These are phyloP conservation scores for Drosophila peninsularis DNA, from an alignment of 2,888 invertebrate genomes.

Conservation along the genomic window DNA sequence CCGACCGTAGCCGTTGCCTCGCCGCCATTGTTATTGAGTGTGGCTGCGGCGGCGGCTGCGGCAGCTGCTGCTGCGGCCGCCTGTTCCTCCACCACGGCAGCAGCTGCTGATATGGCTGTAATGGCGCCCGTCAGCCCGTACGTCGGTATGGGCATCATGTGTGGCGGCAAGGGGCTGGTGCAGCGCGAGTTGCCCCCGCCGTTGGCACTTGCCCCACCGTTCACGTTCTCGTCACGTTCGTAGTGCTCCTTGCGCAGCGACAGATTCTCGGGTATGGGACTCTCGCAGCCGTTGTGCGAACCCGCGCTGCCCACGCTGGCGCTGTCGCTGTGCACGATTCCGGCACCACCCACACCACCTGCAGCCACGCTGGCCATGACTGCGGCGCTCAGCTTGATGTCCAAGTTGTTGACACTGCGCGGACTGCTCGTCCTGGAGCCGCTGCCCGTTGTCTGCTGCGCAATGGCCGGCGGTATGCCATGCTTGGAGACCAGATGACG, in stretches of 20 bases:
- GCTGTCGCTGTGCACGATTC: conserved; percentile 52
- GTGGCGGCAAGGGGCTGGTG: conserved; percentile 67
- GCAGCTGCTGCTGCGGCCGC: conserved; percentile 73
- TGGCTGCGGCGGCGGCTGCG: conserved; percentile 20
- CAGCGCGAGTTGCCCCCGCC: conserved; percentile 56
- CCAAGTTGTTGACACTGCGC: conserved; percentile 33
- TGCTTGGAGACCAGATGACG: conserved; percentile 85
- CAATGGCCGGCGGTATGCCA: conserved; percentile 79
- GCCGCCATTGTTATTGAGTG: conserved; percentile 53
- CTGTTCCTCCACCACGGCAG: conserved; percentile 77
- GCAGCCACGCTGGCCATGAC: conserved; percentile 1
- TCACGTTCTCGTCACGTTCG: conserved; percentile 57
- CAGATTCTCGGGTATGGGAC: conserved; percentile 82
- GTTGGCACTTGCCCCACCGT: conserved; percentile 14
- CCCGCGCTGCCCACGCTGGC: conserved; percentile 68
- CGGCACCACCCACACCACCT: conserved; percentile 24
- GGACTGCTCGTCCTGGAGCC: conserved; percentile 55
- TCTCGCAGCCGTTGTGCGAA: conserved; percentile 73
- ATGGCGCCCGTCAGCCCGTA: conserved; percentile 83
- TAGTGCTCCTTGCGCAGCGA: conserved; percentile 81
- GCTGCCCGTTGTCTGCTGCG: conserved; percentile 75
- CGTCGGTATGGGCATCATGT: conserved; percentile 76
- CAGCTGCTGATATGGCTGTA: conserved; percentile 82
- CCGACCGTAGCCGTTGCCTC: neutral
- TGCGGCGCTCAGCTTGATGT: conserved; percentile 35